These are phyloP conservation scores for Psettodes erumei DNA, from an alignment of 2,113 vertebrate genomes.

Conservation along the genomic window DNA sequence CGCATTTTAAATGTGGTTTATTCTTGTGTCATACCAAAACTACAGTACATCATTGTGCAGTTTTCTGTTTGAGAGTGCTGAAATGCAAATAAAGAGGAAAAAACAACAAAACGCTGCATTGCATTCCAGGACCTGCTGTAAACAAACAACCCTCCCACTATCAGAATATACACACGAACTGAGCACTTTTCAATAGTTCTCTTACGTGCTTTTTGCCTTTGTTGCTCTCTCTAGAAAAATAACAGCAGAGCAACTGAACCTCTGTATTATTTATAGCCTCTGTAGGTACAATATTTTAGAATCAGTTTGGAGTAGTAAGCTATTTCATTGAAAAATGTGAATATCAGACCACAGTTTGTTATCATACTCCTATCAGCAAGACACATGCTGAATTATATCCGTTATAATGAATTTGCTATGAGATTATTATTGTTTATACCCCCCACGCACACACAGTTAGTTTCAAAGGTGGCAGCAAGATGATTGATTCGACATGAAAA, in stretches of 20 bases:
- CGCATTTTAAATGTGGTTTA: neutral
- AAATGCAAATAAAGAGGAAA: no score
- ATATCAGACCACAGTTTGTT: conserved; percentile 23
- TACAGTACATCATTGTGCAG: neutral
- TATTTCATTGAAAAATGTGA: conserved; percentile 13
- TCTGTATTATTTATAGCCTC: conserved; percentile 13
- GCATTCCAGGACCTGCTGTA: neutral
- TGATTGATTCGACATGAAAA: conserved; percentile 11
- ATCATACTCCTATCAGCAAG: conserved; percentile 20
- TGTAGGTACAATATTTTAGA: neutral
- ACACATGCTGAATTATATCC: conserved; percentile 12
- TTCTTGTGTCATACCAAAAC: neutral
- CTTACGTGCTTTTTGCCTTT: neutral
- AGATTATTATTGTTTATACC: conserved; percentile 8
- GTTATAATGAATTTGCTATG: conserved; percentile 23
- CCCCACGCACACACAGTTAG: conserved; percentile 7
- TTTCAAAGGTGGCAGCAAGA: conserved; percentile 2
- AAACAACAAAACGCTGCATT: no score
- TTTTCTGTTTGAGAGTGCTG: neutral
- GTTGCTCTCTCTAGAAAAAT: conserved; percentile 1
- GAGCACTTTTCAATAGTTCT: neutral
- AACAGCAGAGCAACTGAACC: neutral
- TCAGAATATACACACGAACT: neutral
- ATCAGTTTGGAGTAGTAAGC: neutral
- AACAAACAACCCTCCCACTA: neutral